phyloP scores from a whole-genome alignment of 2,888 invertebrate genomes.

The Idaea dimidiata region DNA sequence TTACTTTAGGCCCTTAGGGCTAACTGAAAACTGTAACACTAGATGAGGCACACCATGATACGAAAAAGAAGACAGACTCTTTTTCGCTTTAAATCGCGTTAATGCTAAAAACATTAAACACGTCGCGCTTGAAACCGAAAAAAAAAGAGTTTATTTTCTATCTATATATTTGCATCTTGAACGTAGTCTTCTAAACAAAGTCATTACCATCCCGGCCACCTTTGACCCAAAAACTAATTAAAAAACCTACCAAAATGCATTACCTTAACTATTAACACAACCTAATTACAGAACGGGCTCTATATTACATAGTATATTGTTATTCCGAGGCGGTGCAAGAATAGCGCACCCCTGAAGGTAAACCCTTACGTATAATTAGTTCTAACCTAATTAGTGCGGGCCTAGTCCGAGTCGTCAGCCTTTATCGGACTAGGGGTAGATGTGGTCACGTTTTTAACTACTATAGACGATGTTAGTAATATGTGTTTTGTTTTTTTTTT shows the following conservation, averaged over 20 bases:
- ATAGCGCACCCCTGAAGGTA: conserved; percentile 25
- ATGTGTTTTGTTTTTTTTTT: too few species aligned
- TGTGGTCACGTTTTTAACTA: not conserved
- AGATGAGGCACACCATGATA: too few species aligned
- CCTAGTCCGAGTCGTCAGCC: conserved; percentile 47
- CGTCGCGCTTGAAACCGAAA: too few species aligned
- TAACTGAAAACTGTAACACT: too few species aligned
- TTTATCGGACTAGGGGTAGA: conserved; percentile 22
- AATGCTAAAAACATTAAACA: too few species aligned
- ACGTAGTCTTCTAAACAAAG: too few species aligned
- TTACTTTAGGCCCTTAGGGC: too few species aligned
- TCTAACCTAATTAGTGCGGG: conserved; percentile 66
- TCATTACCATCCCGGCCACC: not conserved
- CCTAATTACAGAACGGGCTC: not conserved
- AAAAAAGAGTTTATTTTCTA: too few species aligned
- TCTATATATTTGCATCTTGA: too few species aligned
- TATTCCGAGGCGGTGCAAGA: not conserved
- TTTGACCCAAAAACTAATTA: not conserved
- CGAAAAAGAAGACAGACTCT: too few species aligned
- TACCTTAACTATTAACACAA: not conserved
- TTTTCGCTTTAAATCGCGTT: too few species aligned
- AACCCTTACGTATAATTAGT: conserved; percentile 61
- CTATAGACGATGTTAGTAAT: too few species aligned
- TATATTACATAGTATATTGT: not conserved
- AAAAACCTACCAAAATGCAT: not conserved